Base-by-base conservation (phyloP, 30 jellyfish, hydroid and myxozoan species). In the Hydractinia echinata region DNA sequence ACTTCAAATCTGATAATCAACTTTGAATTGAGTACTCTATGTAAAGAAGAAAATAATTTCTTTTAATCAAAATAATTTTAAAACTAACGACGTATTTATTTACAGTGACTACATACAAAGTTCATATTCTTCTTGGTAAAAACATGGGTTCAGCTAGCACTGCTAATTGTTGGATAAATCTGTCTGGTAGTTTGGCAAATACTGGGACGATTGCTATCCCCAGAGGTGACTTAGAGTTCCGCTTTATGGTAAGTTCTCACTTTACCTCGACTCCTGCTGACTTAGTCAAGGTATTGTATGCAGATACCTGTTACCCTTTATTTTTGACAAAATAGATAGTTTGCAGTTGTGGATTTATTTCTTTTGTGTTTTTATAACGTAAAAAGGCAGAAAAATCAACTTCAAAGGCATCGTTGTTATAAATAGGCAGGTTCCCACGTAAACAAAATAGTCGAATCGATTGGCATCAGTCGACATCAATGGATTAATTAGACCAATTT, bases 111-210 rank as follows among this genome's bases (percentile, higher is more conserved):
- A 72, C 77, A 16, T 91, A 91, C 87, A 86, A 78, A 74, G 94
- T 86, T n/a, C 56, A 88, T 13, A 77, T 85, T 15, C 86, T 78
- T 0, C 55, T 87, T 11, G 95, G 96, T 10, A 91, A 86, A 78
- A 73, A 84, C 20, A 83, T 91, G 49, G 97, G 96, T 51, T 81
- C 92, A 72, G 76, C 89, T 51, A 74, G 96, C 51, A 81, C 97
- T 16, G 95, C 97, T 6, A 91, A 85, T 61, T 81, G 93, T 52
- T 91, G 97, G 97, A 70, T 91, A 30, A 79, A 62, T 58, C 79
- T 91, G 11, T 76, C 97, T 81, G 97, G 97, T 8, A 87, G 76
- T 21, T 74, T 80, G 55, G 89, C 81, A 7, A 89, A 79, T 53
- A 91, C 97, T 0, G 84, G 89, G 6, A 15, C 84, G 14, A 79